These are phyloP conservation scores for Cebidichthys violaceus DNA, from an alignment of 2,113 vertebrate genomes.

Conservation along the genomic window DNA sequence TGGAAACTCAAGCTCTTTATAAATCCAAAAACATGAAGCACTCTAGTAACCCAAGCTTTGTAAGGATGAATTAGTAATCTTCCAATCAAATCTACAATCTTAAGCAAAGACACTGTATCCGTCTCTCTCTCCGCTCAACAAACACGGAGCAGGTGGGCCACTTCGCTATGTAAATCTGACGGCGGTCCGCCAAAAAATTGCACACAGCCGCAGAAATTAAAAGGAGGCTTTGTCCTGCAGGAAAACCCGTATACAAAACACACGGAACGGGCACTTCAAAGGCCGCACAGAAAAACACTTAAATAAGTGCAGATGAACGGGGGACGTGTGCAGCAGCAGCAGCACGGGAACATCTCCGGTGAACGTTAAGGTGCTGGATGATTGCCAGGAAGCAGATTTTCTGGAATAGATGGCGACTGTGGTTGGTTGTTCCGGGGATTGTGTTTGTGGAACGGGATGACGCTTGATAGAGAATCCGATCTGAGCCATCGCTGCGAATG, in stretches of 20 bases:
- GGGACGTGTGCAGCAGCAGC: background rate
- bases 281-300: slow-evolving; percentile 37
- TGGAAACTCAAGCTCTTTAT: slow-evolving; percentile 48
- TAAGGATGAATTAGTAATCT: slow-evolving; percentile 68
- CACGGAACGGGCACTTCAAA: slow-evolving; percentile 41
- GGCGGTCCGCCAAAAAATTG: slow-evolving; percentile 53
- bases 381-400: slow-evolving; percentile 41
- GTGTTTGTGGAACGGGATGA: slow-evolving; percentile 47
- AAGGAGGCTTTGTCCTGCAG: slow-evolving; percentile 46
- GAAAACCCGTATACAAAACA: slow-evolving; percentile 40
- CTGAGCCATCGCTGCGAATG: slow-evolving; percentile 33
- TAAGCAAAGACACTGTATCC: slow-evolving; percentile 68
- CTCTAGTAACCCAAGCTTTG: slow-evolving; percentile 62
- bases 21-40: slow-evolving; percentile 57
- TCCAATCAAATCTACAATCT: slow-evolving; percentile 67
- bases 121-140: slow-evolving; percentile 40
- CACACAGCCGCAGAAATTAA: slow-evolving; percentile 42
- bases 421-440: slow-evolving; percentile 26
- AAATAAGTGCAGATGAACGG: slow-evolving; percentile 48
- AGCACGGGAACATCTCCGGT: slow-evolving; percentile 32
- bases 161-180: slow-evolving; percentile 58
- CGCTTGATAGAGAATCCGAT: slow-evolving; percentile 34
- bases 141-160: slow-evolving; percentile 76
- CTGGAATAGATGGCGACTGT: background rate
- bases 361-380: slow-evolving; percentile 43